phyloP scores from a whole-genome alignment of 2,113 vertebrate genomes.

The Miniopterus natalensis region DNA sequence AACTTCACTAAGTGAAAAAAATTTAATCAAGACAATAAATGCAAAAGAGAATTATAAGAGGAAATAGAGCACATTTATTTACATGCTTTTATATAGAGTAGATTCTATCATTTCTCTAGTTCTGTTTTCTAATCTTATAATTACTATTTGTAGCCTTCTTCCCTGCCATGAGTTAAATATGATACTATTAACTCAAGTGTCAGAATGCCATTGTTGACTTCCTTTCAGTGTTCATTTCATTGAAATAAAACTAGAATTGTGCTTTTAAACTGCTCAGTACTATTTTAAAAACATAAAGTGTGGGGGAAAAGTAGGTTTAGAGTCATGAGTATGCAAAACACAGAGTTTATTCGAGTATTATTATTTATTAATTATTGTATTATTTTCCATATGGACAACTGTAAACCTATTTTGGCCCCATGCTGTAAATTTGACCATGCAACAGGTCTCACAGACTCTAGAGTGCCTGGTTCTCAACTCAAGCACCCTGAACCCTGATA shows the following conservation, averaged over 20 bases:
- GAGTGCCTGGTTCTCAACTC: neutral
- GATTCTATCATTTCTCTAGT: neutral
- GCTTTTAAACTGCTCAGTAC: constrained; percentile 3
- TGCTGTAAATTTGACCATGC: neutral
- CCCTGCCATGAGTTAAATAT: constrained; percentile 19
- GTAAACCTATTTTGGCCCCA: neutral
- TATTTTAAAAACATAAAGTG: neutral
- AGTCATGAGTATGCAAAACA: neutral
- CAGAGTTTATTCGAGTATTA: neutral
- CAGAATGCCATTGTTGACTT: neutral
- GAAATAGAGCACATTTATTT: neutral
- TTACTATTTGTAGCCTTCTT: neutral
- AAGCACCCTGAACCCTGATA: neutral
- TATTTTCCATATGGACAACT: neutral
- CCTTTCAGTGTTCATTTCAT: neutral
- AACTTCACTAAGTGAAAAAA: neutral
- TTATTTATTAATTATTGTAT: neutral
- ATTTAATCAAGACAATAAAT: constrained; percentile 16
- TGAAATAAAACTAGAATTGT: constrained; percentile 48
- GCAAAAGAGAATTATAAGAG: neutral
- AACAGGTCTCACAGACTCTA: neutral
- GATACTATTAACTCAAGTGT: constrained; percentile 19
- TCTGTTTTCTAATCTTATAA: constrained; percentile 14
- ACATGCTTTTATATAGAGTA: neutral
- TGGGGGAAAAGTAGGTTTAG: neutral